Percentiles rank a stretch among this genome's conserved stretches.
Conservation (phyloP, 2,113 vertebrate species). For the Macroglossus sobrinus region DNA sequence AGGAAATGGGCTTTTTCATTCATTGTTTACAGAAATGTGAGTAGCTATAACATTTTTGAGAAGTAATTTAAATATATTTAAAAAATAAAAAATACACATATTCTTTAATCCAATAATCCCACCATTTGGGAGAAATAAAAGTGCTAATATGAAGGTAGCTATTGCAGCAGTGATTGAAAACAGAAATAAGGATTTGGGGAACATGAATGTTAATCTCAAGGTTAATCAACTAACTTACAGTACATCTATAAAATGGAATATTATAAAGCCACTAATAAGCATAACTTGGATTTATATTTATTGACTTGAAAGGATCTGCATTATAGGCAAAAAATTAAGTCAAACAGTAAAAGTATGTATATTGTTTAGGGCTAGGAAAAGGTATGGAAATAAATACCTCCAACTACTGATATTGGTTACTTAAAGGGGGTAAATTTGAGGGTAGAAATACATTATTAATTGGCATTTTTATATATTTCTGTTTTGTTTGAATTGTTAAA, state of each 20-base stretch:
- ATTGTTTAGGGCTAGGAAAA: neutral
- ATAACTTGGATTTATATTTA: conserved; percentile 13
- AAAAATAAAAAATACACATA: neutral
- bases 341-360: neutral
- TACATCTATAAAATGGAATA: neutral
- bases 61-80: conserved; percentile 20
- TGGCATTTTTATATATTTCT: neutral
- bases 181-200: neutral
- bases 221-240: neutral
- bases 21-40: neutral
- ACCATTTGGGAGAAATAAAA: neutral
- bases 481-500: conserved; percentile 24
- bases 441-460: neutral
- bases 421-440: neutral
- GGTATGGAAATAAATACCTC: neutral
- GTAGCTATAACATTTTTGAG: neutral
- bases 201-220: neutral
- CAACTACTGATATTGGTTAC: neutral
- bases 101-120: neutral
- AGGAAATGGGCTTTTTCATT: neutral
- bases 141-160: neutral
- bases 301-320: neutral
- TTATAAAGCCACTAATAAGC: neutral
- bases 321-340: neutral
- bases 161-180: neutral